phyloP scores from a whole-genome alignment of 1,140 invertebrate genomes.

The Lethrus apterus region DNA sequence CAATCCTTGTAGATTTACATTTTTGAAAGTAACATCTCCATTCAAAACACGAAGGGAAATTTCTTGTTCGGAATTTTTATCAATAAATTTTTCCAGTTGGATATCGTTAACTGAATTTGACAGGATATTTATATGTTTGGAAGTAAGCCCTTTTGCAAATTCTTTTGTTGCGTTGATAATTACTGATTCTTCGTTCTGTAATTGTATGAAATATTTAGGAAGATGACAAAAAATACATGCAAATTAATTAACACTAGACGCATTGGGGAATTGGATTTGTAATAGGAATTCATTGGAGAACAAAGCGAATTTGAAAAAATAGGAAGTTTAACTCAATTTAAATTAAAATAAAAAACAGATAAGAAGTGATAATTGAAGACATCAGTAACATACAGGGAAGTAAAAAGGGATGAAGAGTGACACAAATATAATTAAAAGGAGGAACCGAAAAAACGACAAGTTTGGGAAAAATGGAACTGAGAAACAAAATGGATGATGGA shows the following conservation, averaged over 20 bases:
- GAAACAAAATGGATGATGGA: too few relatives aligned
- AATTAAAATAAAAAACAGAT: too few relatives aligned
- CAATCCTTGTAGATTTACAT: constrained; percentile 31
- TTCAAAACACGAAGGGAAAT: constrained; percentile 34
- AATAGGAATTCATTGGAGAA: too few relatives aligned
- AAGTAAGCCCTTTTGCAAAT: constrained; percentile 35
- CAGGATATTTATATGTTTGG: constrained; percentile 31
- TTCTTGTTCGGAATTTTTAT: constrained; percentile 39
- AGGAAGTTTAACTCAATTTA: too few relatives aligned
- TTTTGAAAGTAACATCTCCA: constrained; percentile 41
- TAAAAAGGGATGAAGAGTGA: too few relatives aligned
- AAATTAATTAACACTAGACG: background rate
- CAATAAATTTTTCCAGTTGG: constrained; percentile 39
- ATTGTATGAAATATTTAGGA: constrained; percentile 16
- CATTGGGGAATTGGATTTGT: too few relatives aligned
- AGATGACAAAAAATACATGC: background rate
- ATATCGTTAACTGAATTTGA: constrained; percentile 40
- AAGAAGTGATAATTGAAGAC: too few relatives aligned
- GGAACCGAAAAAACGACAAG: too few relatives aligned
- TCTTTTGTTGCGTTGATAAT: constrained; percentile 39
- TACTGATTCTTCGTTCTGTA: constrained; percentile 31
- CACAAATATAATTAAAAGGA: too few relatives aligned
- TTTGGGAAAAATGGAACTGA: too few relatives aligned
- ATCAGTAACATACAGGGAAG: too few relatives aligned
- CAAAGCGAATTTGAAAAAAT: too few relatives aligned